phyloP scores from a whole-genome alignment of 1,140 invertebrate genomes.

The Amyelois transitella region DNA sequence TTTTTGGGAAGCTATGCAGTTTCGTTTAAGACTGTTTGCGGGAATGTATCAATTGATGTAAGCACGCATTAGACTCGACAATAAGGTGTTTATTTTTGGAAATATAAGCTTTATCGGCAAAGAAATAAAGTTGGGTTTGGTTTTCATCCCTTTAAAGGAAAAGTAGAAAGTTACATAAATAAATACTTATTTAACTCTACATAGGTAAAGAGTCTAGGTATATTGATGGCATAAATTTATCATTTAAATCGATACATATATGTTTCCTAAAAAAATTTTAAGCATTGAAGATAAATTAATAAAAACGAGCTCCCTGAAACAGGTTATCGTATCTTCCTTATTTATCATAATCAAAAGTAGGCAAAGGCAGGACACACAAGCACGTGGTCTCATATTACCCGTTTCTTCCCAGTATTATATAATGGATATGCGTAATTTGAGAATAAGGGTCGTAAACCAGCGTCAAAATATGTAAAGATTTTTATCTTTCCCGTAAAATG shows the following conservation, averaged over 20 bases:
- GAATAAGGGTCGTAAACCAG: slow-evolving; percentile 67
- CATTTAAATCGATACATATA: too few species aligned
- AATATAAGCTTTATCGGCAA: not conserved
- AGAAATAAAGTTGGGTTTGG: not conserved
- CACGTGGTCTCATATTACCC: slow-evolving; percentile 2
- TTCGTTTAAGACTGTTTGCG: slow-evolving; percentile 47
- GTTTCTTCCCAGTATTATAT: slow-evolving; percentile 57
- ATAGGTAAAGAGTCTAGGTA: too few species aligned
- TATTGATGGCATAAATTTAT: too few species aligned
- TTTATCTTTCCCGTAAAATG: slow-evolving; percentile 75
- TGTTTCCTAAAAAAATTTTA: too few species aligned
- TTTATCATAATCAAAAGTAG: slow-evolving; percentile 3
- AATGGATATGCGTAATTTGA: slow-evolving; percentile 71
- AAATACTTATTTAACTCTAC: not conserved
- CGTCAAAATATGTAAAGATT: slow-evolving; percentile 75
- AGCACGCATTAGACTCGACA: slow-evolving; percentile 9
- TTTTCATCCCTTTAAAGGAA: not conserved
- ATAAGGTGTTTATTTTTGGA: not conserved
- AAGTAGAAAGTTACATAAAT: not conserved
- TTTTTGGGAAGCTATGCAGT: slow-evolving; percentile 43
- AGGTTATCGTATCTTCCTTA: not conserved
- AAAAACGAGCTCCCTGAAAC: not conserved
- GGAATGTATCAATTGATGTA: slow-evolving; percentile 40
- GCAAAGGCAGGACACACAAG: not conserved
- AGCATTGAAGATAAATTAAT: not conserved